phyloP scores from a whole-genome alignment of 2,888 invertebrate species.

The Orthosia cruda region DNA sequence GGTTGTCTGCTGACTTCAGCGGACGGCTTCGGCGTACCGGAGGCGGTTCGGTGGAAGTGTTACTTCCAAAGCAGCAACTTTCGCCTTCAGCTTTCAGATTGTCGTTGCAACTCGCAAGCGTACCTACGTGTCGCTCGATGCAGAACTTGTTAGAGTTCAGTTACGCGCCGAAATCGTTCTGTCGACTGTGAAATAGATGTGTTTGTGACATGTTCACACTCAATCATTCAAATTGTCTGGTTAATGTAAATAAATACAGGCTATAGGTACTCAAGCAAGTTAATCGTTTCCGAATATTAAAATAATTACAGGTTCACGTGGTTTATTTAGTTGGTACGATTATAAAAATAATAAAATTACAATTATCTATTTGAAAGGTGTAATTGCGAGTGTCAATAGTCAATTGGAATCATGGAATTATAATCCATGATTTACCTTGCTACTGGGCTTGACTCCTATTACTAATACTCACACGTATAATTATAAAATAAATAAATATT shows the following conservation, averaged over 20 bases:
- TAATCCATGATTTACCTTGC: background rate
- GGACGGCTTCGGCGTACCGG: background rate
- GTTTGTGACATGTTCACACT: background rate
- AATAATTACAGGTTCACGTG: background rate
- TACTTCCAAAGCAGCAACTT: background rate
- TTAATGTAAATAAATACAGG: too few relatives aligned
- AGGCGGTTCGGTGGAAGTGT: background rate
- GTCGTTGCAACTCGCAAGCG: background rate
- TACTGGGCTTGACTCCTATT: too few relatives aligned
- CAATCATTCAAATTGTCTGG: too few relatives aligned
- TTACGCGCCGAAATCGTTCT: background rate
- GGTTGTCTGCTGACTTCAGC: too few relatives aligned
- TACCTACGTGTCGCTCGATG: background rate
- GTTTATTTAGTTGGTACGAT: background rate
- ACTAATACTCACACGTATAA: too few relatives aligned
- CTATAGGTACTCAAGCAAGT: background rate
- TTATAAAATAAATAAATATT: background rate
- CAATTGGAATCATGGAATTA: conserved; percentile 1
- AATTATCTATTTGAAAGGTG: conserved; percentile 4
- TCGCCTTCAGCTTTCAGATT: too few relatives aligned
- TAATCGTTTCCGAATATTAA: background rate
- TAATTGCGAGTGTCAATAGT: background rate
- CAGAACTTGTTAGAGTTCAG: background rate
- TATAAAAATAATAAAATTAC: conserved; percentile 8
- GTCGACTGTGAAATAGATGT: background rate